Conservation (phyloP, 2,888 invertebrate species). For the Nomada ferruginata region DNA sequence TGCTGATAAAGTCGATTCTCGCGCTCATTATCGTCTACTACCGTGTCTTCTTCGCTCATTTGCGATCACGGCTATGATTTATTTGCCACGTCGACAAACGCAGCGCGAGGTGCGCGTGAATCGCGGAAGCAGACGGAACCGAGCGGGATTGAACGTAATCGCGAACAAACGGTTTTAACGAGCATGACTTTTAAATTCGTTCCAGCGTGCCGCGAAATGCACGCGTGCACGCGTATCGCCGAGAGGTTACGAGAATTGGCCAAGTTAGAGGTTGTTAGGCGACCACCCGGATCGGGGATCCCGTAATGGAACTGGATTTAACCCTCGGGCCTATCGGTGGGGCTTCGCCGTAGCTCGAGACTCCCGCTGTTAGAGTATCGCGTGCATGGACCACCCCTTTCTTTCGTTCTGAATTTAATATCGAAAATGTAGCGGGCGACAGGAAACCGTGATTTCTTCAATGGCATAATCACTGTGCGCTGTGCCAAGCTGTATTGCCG, state of each 20-base stretch:
- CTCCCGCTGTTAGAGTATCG: constrained; percentile 57
- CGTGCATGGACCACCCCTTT: background rate
- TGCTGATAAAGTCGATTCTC: constrained; percentile 25
- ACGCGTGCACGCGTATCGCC: constrained; percentile 9
- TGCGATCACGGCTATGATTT: constrained; percentile 2
- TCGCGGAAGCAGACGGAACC: no score
- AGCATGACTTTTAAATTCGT: constrained; percentile 11
- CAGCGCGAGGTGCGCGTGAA: background rate
- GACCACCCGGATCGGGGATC: constrained; percentile 75
- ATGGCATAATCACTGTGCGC: background rate
- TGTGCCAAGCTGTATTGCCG: constrained; percentile 15
- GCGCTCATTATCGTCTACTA: constrained; percentile 15
- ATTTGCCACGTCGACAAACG: background rate
- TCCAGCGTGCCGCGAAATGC: background rate
- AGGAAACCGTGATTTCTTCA: background rate
- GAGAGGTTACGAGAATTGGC: constrained; percentile 73
- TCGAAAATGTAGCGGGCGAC: background rate
- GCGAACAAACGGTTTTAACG: constrained; percentile 14
- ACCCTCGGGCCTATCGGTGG: constrained; percentile 69
- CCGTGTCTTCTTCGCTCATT: background rate
- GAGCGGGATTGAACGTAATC: background rate
- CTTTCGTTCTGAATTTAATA: background rate
- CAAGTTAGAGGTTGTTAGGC: constrained; percentile 73
- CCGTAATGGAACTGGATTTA: constrained; percentile 77
- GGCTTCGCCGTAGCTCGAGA: constrained; percentile 56